These are phyloP conservation scores for Tyrannus savana DNA, from an alignment of 2,113 vertebrate species.

Conservation along the genomic window DNA sequence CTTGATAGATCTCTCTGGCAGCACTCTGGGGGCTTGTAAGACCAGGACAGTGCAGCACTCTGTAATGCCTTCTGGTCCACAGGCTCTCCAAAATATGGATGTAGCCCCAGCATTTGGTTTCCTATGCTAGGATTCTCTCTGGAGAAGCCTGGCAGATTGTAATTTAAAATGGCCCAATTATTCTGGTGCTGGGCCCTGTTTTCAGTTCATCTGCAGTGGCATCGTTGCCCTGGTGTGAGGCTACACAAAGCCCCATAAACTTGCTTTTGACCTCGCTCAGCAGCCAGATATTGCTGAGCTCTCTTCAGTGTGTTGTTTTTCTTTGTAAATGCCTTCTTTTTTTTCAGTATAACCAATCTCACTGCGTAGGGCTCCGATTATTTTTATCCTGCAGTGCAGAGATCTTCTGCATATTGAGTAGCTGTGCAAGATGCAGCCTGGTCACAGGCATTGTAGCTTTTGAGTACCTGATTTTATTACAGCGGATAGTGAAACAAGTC, in stretches of 20 bases:
- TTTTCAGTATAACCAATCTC: neutral
- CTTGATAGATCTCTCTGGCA: neutral
- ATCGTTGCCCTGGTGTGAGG: neutral
- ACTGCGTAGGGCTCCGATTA: slow-evolving; percentile 44
- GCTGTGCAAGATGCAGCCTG: slow-evolving; percentile 40
- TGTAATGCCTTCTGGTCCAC: neutral
- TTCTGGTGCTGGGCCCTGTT: neutral
- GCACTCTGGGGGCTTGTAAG: neutral
- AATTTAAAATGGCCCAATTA: neutral
- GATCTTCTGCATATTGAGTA: slow-evolving; percentile 66
- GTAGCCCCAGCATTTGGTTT: neutral
- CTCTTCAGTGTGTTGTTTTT: neutral
- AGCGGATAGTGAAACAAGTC: neutral
- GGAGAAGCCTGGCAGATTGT: neutral
- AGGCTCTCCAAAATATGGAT: neutral
- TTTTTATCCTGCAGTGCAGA: slow-evolving; percentile 62
- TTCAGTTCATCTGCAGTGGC: neutral
- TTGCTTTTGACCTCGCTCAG: neutral
- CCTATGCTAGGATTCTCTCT: neutral
- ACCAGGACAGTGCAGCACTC: neutral
- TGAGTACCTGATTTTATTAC: neutral
- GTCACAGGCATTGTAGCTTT: neutral
- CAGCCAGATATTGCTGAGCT: neutral
- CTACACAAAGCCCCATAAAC: accelerated
- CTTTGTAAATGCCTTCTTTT: neutral